These are phyloP conservation scores for Coelopa frigida DNA, from an alignment of 1,140 invertebrate genomes.

Conservation along the genomic window DNA sequence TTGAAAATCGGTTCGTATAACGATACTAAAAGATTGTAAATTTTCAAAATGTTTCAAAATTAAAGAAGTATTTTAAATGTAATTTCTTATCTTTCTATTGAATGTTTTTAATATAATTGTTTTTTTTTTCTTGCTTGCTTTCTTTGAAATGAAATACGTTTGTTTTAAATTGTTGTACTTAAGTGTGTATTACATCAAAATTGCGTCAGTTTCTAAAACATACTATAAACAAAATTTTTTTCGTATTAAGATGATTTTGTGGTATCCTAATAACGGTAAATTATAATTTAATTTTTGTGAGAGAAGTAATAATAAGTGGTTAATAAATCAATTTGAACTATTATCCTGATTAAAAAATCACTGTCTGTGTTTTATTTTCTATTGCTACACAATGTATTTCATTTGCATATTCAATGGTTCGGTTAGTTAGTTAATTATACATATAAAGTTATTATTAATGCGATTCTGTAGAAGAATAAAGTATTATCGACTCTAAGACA, in stretches of 20 bases:
- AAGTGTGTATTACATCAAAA: too few species aligned
- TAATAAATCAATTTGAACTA: background rate
- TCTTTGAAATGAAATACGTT: constrained; percentile 3
- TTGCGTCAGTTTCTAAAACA: too few species aligned
- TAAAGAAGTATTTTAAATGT: background rate
- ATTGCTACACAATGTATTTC: background rate
- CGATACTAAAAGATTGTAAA: background rate
- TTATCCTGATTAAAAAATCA: background rate
- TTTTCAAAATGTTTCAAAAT: background rate
- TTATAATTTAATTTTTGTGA: too few species aligned
- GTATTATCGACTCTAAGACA: background rate
- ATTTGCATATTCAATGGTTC: background rate
- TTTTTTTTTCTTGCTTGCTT: constrained; percentile 1
- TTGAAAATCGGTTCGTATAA: background rate
- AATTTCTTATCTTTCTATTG: background rate
- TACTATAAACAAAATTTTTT: too few species aligned
- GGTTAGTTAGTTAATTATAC: constrained; percentile 1
- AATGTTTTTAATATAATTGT: background rate
- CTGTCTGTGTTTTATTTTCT: background rate
- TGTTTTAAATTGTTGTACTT: too few species aligned
- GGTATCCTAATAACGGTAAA: too few species aligned
- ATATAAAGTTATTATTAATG: background rate
- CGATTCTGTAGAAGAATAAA: background rate
- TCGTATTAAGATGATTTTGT: too few species aligned
- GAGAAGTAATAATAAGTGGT: constrained; percentile 7